Base-by-base conservation (phyloP, 2,797 vertebrate genomes). In the Syngnathus acus region DNA sequence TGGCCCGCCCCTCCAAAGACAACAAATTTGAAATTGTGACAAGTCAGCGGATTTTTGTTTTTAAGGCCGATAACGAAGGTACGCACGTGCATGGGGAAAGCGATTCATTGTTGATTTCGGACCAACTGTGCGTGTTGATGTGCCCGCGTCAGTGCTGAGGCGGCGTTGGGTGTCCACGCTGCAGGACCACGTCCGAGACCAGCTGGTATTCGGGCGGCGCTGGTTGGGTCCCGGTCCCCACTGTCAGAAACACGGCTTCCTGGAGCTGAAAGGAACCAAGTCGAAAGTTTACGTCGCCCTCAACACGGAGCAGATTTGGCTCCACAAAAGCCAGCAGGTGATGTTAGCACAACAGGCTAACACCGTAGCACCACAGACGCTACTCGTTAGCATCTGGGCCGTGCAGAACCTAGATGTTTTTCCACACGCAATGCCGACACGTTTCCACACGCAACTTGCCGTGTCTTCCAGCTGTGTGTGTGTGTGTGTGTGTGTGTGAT, bases 21-120 rank as follows among this genome's bases (percentile, higher is more conserved):
- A 95, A 94, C 80, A 99, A 97, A 70, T 97, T 99, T 90, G 96
- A 99, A 76, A 87, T 99, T 2, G 91, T 98, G 83, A 98, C 97
- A 0, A 93, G 89, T 80, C 94, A 95, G 61, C 85, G 97, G 69
- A 94, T 94, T 45, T 99, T 98, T 23, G 93, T 98, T 39, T 98
- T 99, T 79, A 91, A 95, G 1, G 90, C 95, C 0, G 96, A 99
- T 66, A 96, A 86, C 0, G 96, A 99, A 87, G 94, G 97, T 99
- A 48, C 45, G n/a, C 17, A 21, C n/a, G 9, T 21, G n/a, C 21
- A 14, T 2, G 5, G 5, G 53, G n/a, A 0, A 57, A 7, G 13
- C 2, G 26, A 32, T 32, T 14, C 6, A 8, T 57, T 7, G 14
- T 13, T 57, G 32, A 32, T 26, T 17, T 17, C 37, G 6, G 2